phyloP scores from a whole-genome alignment of 2,888 invertebrate species.

The Nowickia ferox region DNA sequence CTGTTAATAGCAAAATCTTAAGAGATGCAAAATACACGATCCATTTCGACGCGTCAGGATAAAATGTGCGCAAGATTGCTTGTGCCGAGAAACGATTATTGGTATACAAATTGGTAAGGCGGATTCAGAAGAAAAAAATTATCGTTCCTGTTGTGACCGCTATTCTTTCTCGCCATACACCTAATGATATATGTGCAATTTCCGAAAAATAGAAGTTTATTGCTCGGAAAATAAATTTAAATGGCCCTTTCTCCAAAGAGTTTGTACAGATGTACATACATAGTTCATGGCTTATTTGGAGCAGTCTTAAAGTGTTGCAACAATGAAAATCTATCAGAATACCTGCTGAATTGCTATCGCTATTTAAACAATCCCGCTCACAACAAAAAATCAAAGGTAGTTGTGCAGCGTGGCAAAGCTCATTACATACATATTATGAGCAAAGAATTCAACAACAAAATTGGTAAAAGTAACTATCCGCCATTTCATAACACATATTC shows the following conservation, averaged over 20 bases:
- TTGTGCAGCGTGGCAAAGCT: constrained; percentile 29
- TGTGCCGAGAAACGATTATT: constrained; percentile 20
- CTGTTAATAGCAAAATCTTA: neutral
- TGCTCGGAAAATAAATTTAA: constrained; percentile 27
- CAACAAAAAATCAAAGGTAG: constrained; percentile 14
- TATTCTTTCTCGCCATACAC: constrained; percentile 19
- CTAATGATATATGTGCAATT: constrained; percentile 8
- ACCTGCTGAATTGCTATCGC: neutral
- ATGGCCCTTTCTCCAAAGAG: constrained; percentile 34
- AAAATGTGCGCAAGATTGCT: constrained; percentile 17
- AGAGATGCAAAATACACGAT: constrained; percentile 12
- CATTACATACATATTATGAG: constrained; percentile 37
- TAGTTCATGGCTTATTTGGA: constrained; percentile 21
- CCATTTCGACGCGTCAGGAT: constrained; percentile 13
- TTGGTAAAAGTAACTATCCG: neutral
- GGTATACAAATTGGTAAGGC: constrained; percentile 9
- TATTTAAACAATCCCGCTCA: neutral
- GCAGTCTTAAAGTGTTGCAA: too few species aligned
- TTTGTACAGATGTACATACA: constrained; percentile 39
- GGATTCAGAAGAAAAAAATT: neutral
- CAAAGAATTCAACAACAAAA: constrained; percentile 23
- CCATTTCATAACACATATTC: constrained; percentile 1
- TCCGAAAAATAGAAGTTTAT: constrained; percentile 6
- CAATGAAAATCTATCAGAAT: too few species aligned
- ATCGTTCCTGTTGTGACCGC: constrained; percentile 7